Percentiles rank a stretch among this genome's conserved stretches.
Conservation (phyloP, 2,888 invertebrate genomes). For the Cosmia trapezina region DNA sequence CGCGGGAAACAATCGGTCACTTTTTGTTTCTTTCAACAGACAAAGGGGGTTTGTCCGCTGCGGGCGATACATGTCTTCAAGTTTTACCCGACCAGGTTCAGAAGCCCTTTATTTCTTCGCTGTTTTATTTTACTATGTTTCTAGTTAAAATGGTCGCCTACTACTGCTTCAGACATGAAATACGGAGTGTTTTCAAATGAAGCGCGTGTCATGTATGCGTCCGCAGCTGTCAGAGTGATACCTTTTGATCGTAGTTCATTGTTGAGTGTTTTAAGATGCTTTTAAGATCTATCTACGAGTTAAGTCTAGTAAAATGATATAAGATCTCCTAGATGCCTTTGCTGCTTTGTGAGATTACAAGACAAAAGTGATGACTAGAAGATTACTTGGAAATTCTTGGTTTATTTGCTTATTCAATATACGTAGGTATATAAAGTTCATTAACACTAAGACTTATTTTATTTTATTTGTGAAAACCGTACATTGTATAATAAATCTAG, state of each 20-base stretch:
- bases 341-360: slow-evolving; percentile 3
- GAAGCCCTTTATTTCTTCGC: slow-evolving; percentile 67
- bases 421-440: background rate
- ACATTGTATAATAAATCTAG: too few species aligned
- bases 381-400: background rate
- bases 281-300: slow-evolving; percentile 31
- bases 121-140: slow-evolving; percentile 63
- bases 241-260: slow-evolving; percentile 75
- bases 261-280: slow-evolving; percentile 47
- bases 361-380: background rate
- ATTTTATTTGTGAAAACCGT: too few species aligned
- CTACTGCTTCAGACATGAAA: slow-evolving; percentile 79
- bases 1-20: slow-evolving; percentile 83
- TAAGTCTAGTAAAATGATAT: slow-evolving; percentile 1
- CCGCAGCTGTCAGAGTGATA: slow-evolving; percentile 76
- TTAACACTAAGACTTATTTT: too few species aligned
- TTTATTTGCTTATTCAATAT: background rate
- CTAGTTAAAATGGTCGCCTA: slow-evolving; percentile 78
- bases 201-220: slow-evolving; percentile 78
- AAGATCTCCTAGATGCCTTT: background rate
- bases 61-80: slow-evolving; percentile 80
- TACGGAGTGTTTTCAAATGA: slow-evolving; percentile 80
- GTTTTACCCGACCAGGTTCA: slow-evolving; percentile 70
- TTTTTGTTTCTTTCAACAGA: slow-evolving; percentile 79
- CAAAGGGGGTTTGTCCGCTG: slow-evolving; percentile 82